phyloP scores from a whole-genome alignment of 2,888 invertebrate genomes.

The Melanchra persicariae region DNA sequence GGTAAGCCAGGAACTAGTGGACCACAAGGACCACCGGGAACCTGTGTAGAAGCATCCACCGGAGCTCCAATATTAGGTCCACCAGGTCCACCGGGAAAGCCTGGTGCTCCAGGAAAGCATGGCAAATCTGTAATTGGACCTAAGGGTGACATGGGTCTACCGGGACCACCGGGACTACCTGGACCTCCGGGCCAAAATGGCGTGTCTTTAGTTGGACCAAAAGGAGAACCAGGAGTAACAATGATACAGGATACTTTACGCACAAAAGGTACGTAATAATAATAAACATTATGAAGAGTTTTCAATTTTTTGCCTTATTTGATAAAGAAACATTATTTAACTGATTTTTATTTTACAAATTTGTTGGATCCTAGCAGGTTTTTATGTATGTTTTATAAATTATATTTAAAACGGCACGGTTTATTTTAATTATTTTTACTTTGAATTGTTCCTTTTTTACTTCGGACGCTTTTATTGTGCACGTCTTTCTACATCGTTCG shows the following conservation, averaged over 20 bases:
- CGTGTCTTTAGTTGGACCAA: constrained; percentile 77
- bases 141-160: constrained; percentile 78
- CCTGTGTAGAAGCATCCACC: constrained; percentile 36
- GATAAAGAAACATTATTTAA: not conserved
- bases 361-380: not conserved
- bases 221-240: constrained; percentile 78
- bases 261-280: not conserved
- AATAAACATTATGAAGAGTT: no score
- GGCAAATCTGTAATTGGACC: constrained; percentile 78
- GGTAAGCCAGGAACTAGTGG: constrained; percentile 74
- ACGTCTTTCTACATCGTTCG: no score
- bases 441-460: no score
- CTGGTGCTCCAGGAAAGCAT: constrained; percentile 70
- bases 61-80: constrained; percentile 59
- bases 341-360: not conserved
- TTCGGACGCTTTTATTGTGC: no score
- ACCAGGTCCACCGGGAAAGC: constrained; percentile 67
- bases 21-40: constrained; percentile 68
- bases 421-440: no score
- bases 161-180: constrained; percentile 9
- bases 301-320: not conserved
- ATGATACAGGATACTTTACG: constrained; percentile 1
- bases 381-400: not conserved
- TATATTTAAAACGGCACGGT: no score
- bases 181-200: constrained; percentile 74